These are phyloP conservation scores for Gymnothorax reevesii DNA, from an alignment of 2,797 vertebrate species.

Conservation along the genomic window DNA sequence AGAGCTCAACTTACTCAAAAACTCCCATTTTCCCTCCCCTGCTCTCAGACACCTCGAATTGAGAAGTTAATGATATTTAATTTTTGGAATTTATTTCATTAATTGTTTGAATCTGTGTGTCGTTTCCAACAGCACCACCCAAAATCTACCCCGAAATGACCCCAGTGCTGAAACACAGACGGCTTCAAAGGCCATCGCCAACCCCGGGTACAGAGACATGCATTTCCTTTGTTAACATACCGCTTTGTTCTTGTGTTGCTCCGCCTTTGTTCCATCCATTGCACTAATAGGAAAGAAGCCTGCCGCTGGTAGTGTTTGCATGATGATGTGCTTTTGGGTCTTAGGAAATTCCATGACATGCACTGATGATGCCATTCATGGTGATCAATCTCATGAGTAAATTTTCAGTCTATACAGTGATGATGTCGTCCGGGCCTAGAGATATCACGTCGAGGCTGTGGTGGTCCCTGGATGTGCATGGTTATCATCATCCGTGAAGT, in stretches of 20 bases:
- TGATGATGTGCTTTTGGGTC: not conserved
- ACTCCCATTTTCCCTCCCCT: not conserved
- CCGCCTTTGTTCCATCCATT: constrained; percentile 54
- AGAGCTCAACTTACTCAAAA: not conserved
- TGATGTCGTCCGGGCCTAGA: not conserved
- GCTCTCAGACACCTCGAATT: not conserved
- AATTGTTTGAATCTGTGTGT: constrained; percentile 39
- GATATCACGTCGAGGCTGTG: not conserved
- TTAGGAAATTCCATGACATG: not conserved
- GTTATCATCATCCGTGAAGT: not conserved
- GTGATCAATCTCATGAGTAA: not conserved
- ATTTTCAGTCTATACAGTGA: not conserved
- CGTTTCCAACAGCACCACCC: constrained; percentile 67
- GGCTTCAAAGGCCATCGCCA: constrained; percentile 54
- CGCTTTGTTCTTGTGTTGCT: constrained; percentile 53
- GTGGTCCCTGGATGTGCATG: constrained; percentile 13
- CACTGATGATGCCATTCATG: not conserved
- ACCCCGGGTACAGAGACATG: constrained; percentile 61
- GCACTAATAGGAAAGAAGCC: constrained; percentile 43
- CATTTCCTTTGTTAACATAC: constrained; percentile 42
- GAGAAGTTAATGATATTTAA: not conserved
- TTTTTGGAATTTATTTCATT: not conserved
- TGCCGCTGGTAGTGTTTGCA: not conserved
- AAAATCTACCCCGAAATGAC: constrained; percentile 57
- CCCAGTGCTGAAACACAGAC: constrained; percentile 47